phyloP scores from a whole-genome alignment of 2,888 invertebrate genomes.

The Frankliniella intonsa region DNA sequence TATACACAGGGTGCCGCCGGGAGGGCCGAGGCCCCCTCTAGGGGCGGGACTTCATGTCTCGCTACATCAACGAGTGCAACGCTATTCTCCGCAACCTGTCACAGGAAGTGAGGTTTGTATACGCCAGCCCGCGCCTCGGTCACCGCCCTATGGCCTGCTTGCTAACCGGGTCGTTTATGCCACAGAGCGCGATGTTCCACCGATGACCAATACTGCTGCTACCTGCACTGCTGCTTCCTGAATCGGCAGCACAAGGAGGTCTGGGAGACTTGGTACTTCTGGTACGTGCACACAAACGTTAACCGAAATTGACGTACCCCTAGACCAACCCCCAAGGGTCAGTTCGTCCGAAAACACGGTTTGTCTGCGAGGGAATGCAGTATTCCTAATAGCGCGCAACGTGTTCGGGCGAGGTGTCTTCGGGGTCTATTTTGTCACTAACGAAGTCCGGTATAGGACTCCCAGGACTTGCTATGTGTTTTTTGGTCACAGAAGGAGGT shows the following conservation, averaged over 20 bases:
- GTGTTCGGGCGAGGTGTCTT: too few relatives aligned
- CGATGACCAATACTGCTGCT: slow-evolving; percentile 34
- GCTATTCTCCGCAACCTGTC: slow-evolving; percentile 2
- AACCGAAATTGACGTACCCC: too few relatives aligned
- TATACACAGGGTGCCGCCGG: too few relatives aligned
- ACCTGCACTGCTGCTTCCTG: slow-evolving; percentile 38
- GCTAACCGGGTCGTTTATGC: neutral
- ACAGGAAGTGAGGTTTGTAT: neutral
- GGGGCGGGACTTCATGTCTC: neutral
- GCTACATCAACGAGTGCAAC: slow-evolving; percentile 6
- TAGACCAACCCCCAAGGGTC: too few relatives aligned
- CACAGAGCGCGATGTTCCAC: neutral
- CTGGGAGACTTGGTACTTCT: slow-evolving; percentile 43
- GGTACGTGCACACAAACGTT: slow-evolving; percentile 36
- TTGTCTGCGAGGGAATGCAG: too few relatives aligned
- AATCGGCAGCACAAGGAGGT: slow-evolving; percentile 38
- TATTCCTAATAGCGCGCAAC: too few relatives aligned
- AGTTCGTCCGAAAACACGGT: too few relatives aligned
- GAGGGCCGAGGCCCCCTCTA: too few relatives aligned
- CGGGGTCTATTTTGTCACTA: too few relatives aligned
- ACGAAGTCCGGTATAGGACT: too few relatives aligned
- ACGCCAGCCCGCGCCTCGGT: neutral
- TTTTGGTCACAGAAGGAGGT: too few relatives aligned
- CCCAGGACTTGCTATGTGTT: too few relatives aligned
- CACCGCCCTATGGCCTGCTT: neutral